A percentile compares a stretch with the other conserved stretches of the same genome.
Evolutionary conservation across 2,113 vertebrate genomes (phyloP).

Genomic region (Asarcornis scutulata): DNA sequence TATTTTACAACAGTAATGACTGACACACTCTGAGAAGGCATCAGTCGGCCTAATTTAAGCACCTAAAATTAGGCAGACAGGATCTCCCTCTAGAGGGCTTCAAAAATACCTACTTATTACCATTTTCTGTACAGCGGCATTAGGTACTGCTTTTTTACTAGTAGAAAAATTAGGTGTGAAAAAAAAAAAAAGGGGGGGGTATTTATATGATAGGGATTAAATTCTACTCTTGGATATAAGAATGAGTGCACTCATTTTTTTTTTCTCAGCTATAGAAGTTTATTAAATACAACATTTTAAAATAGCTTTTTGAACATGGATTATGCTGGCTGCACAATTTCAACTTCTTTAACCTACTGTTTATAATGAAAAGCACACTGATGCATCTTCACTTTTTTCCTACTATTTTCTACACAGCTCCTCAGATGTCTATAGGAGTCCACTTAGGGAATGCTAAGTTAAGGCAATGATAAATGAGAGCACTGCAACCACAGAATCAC

Average conservation of each 20-base stretch:
- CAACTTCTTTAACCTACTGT: not conserved
- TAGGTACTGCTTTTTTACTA: not conserved
- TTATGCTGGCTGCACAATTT: not conserved
- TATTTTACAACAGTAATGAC: not conserved
- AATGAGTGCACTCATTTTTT: not conserved
- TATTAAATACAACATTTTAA: not conserved
- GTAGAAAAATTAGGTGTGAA: not conserved
- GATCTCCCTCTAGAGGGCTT: not conserved
- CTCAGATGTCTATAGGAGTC: not conserved
- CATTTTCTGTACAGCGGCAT: not conserved
- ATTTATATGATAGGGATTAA: not conserved
- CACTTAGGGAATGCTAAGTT: not conserved
- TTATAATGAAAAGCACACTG: not conserved
- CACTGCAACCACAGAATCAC: not conserved
- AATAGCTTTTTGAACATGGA: not conserved
- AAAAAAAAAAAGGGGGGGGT: not conserved
- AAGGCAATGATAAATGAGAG: not conserved
- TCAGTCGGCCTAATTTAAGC: not conserved
- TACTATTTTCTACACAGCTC: not conserved
- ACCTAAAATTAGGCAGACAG: not conserved
- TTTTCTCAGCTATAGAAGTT: not conserved
- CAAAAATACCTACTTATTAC: not conserved
- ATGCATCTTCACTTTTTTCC: not conserved
- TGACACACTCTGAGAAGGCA: not conserved
- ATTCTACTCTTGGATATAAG: not conserved